phyloP scores from a whole-genome alignment of 2,113 vertebrate genomes.

The Cromileptes altivelis region DNA sequence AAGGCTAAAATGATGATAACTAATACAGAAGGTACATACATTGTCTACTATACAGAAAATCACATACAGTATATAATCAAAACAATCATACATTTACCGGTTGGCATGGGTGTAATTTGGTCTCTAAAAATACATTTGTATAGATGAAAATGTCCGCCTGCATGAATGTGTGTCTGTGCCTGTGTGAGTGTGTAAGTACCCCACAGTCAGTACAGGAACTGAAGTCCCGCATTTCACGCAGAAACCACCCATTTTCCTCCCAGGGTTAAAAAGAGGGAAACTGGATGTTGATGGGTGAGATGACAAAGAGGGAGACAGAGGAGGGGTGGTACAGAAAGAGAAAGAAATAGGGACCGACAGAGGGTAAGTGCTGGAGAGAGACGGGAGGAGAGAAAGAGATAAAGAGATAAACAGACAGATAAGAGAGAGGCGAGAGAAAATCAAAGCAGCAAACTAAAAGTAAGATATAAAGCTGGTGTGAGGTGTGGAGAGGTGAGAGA shows the following conservation, averaged over 20 bases:
- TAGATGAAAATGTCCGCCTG: not conserved
- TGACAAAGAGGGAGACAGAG: not conserved
- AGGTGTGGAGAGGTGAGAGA: constrained; percentile 18
- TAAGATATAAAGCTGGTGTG: constrained; percentile 2
- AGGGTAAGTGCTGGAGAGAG: not conserved
- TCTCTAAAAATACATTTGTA: constrained; percentile 8
- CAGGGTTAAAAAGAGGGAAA: constrained; percentile 4
- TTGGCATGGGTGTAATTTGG: not conserved
- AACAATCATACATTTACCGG: not conserved
- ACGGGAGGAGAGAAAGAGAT: not conserved
- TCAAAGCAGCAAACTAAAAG: not conserved
- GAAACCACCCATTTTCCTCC: constrained; percentile 20
- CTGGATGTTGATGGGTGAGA: constrained; percentile 21
- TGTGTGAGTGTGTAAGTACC: not conserved
- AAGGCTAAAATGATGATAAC: not conserved
- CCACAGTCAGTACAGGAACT: not conserved
- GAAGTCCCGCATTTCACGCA: constrained; percentile 12
- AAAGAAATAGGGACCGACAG: not conserved
- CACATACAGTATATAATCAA: not conserved
- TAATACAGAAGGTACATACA: not conserved
- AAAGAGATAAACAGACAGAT: not conserved
- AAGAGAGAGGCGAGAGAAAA: not conserved
- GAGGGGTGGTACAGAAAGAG: constrained; percentile 18
- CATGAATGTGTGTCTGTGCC: not conserved
- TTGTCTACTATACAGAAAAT: not conserved